A percentile compares a stretch with the other conserved stretches of the same genome.
Evolutionary conservation across 92 coral and sea anemone genomes (phyloP).

Genomic region (Porites rus): DNA sequence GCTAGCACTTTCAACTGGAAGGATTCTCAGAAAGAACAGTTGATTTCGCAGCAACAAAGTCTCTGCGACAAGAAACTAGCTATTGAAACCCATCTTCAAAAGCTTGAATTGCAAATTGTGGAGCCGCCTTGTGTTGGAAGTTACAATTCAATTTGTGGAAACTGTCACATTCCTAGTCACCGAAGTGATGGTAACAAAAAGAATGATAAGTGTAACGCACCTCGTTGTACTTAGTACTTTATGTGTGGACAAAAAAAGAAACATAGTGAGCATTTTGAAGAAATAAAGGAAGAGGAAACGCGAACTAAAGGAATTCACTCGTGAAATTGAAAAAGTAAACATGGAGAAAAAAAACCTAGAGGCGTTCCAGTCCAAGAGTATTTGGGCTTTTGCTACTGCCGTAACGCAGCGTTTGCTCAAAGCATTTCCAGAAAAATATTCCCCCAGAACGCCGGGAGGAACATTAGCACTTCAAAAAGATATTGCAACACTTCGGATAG

Average conservation of each 20-base stretch:
- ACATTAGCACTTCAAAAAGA: constrained; percentile 38
- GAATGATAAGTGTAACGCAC: neutral
- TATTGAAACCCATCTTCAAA: too few relatives aligned
- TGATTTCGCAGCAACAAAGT: too few relatives aligned
- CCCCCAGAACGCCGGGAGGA: neutral
- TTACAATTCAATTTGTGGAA: too few relatives aligned
- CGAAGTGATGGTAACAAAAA: constrained; percentile 7
- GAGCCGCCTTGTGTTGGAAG: too few relatives aligned
- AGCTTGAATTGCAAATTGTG: too few relatives aligned
- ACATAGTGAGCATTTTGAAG: constrained; percentile 52
- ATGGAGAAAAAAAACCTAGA: constrained; percentile 53
- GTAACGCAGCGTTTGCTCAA: constrained; percentile 34
- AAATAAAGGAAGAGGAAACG: constrained; percentile 16
- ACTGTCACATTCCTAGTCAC: too few relatives aligned
- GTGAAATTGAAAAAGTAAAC: constrained; percentile 34
- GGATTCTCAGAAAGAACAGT: too few relatives aligned
- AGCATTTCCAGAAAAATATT: constrained; percentile 36
- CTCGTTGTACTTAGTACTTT: neutral
- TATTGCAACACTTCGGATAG: constrained; percentile 42
- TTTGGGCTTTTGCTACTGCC: constrained; percentile 50
- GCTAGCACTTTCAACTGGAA: too few relatives aligned
- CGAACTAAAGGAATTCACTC: constrained; percentile 37
- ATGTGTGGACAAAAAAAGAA: constrained; percentile 34
- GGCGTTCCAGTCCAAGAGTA: constrained; percentile 50
- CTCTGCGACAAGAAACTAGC: too few relatives aligned